Conservation (phyloP, 2,113 vertebrate genomes). For the Euleptes europaea region DNA sequence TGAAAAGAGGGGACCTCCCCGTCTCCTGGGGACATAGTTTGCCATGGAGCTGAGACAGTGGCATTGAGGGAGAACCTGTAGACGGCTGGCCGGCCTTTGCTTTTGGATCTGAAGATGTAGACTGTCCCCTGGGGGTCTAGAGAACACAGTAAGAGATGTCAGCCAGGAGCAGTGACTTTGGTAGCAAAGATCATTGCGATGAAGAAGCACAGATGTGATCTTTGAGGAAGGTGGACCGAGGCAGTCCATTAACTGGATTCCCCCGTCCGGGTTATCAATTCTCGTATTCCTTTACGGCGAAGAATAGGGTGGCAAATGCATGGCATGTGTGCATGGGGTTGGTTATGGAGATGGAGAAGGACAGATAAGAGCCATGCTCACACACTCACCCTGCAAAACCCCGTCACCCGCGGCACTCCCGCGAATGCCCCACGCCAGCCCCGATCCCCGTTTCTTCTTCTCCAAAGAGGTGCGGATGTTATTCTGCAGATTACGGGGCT, state of each 20-base stretch:
- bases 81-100: slow-evolving; percentile 76
- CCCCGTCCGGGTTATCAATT: too few relatives aligned
- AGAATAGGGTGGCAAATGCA: too few relatives aligned
- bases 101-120: slow-evolving; percentile 87
- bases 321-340: too few relatives aligned
- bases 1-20: slow-evolving; percentile 92
- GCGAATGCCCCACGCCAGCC: slow-evolving; percentile 60
- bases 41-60: slow-evolving; percentile 87
- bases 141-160: slow-evolving; percentile 12
- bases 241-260: too few relatives aligned
- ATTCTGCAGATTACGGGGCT: slow-evolving; percentile 86
- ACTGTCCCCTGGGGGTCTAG: slow-evolving; percentile 86
- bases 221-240: too few relatives aligned
- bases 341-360: too few relatives aligned
- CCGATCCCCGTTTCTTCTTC: slow-evolving; percentile 78
- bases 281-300: too few relatives aligned
- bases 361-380: not conserved
- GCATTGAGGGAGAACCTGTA: slow-evolving; percentile 91
- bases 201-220: too few relatives aligned
- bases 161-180: not conserved
- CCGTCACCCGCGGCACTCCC: slow-evolving; percentile 48
- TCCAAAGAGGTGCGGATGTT: slow-evolving; percentile 80
- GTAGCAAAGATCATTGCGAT: not conserved
- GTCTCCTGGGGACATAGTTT: slow-evolving; percentile 75
- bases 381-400: slow-evolving; percentile 67